These are phyloP conservation scores for Unio pictorum DNA, from an alignment of 2,888 invertebrate genomes.

Conservation along the genomic window DNA sequence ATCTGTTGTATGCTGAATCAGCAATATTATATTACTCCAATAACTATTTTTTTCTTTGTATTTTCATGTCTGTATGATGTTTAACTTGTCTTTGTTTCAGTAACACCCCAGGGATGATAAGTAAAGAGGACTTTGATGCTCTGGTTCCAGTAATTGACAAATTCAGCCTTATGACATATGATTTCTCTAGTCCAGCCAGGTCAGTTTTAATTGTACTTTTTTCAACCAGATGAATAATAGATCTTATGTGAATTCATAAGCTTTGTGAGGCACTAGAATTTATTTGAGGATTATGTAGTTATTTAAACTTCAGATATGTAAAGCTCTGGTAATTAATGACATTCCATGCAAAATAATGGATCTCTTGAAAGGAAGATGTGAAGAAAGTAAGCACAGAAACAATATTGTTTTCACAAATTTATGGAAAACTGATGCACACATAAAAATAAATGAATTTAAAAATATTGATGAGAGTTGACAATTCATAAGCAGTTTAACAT, in stretches of 20 bases:
- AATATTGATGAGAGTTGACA: too few relatives aligned
- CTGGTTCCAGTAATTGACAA: constrained; percentile 85
- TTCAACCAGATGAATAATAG: too few relatives aligned
- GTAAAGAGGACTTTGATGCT: constrained; percentile 81
- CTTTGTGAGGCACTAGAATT: too few relatives aligned
- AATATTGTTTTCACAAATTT: not conserved
- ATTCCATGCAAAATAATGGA: too few relatives aligned
- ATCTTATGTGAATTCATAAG: too few relatives aligned
- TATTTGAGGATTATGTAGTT: too few relatives aligned
- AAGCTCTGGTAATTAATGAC: too few relatives aligned
- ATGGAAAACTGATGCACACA: not conserved
- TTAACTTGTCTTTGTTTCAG: constrained; percentile 29
- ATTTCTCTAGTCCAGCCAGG: constrained; percentile 80
- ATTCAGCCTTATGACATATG: constrained; percentile 97
- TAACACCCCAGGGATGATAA: constrained; percentile 51
- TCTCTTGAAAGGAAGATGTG: too few relatives aligned
- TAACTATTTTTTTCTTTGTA: too few relatives aligned
- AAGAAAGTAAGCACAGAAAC: not conserved
- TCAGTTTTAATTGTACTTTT: constrained; percentile 1
- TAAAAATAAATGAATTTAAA: not conserved
- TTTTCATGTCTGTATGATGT: not conserved
- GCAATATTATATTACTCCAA: not conserved
- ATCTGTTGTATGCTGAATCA: not conserved
- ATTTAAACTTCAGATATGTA: too few relatives aligned
- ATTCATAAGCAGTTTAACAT: too few relatives aligned